Conservation (phyloP, 2,797 vertebrate species). For the Carapus acus region DNA sequence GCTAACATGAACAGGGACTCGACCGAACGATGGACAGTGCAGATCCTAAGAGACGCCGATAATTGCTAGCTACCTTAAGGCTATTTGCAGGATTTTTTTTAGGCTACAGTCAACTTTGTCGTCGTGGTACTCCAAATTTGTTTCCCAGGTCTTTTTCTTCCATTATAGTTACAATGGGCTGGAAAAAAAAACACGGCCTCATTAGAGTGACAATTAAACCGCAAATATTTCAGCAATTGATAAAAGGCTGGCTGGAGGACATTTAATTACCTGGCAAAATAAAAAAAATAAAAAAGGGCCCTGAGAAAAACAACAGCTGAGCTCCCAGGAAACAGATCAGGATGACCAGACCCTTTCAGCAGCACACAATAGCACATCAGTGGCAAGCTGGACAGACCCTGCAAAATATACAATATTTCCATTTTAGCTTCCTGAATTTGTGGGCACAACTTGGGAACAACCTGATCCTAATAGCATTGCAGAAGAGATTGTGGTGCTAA, state of each 20-base stretch:
- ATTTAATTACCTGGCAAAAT: slow-evolving; percentile 42
- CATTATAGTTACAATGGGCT: slow-evolving; percentile 29
- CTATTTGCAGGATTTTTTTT: too few species aligned
- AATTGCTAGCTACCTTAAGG: too few species aligned
- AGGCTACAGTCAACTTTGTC: too few species aligned
- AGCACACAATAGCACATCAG: slow-evolving; percentile 18
- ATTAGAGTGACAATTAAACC: slow-evolving; percentile 62
- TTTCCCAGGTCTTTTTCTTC: slow-evolving; percentile 49
- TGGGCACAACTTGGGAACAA: slow-evolving; percentile 13
- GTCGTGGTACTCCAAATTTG: slow-evolving; percentile 46
- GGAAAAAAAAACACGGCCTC: slow-evolving; percentile 24
- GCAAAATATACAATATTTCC: slow-evolving; percentile 33
- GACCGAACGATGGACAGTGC: too few species aligned
- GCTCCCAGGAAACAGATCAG: slow-evolving; percentile 38
- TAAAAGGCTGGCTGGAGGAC: slow-evolving; percentile 45
- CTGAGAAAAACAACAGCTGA: slow-evolving; percentile 30
- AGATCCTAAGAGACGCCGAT: too few species aligned
- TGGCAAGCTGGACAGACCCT: slow-evolving; percentile 32
- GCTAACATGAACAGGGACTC: too few species aligned
- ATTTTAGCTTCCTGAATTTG: slow-evolving; percentile 35
- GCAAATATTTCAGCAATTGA: slow-evolving; percentile 45
- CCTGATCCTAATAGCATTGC: slow-evolving; percentile 14
- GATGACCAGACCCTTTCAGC: slow-evolving; percentile 37
- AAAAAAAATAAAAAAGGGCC: slow-evolving; percentile 3
- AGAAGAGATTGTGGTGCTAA: slow-evolving; percentile 25